Base-by-base conservation (phyloP, 2,797 vertebrate genomes). In the Ambastaia sidthimunki region DNA sequence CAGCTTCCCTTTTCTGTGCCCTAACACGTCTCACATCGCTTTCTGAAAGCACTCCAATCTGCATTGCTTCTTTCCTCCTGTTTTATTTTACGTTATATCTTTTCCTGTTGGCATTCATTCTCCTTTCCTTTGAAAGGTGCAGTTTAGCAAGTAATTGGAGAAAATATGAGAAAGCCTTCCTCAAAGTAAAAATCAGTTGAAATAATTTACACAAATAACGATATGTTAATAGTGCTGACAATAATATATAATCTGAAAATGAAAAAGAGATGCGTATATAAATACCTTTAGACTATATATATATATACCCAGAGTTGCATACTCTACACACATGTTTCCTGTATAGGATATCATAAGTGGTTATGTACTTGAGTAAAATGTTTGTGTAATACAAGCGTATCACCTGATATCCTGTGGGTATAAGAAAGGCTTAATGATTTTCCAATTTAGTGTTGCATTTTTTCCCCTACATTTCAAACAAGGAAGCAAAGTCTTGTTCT, bases 401-500 rank as follows among this genome's bases (percentile, higher is more conserved):
- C 18, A 55, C 19, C 16, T 28, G 47, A 67, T 55, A 44, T 16
- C 31, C 1, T 75, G 4, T 13, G 19, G 13, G 34, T 28, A n/a
- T 4, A n/a, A 15, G 50, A 0, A 66, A 54, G 25, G 4, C 18
- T 28, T 11, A 63, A 47, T 15, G 41, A 23, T 18, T 60, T 73
- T 73, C 57, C 1, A 16, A 2, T 48, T 41, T 41, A n/a, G 31
- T 25, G 52, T 13, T 52, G 16, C 21, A 9, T 4, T 3, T 11
- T 5, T 4, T 50, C 10, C 9, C 54, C 41, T 48, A 21, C 6
- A 47, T 16, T 6, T 19, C 0, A 60, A 16, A 76, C 37, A 69
- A 77, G 37, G 65, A 68, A 69, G 21, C 15, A 47, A 41, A 1
- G n/a, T 76, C 31, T 66, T 1, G 18, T 54, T 52, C 60, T 65